Conservation (phyloP, 2,888 invertebrate genomes). For the Brachylomia viminalis region DNA sequence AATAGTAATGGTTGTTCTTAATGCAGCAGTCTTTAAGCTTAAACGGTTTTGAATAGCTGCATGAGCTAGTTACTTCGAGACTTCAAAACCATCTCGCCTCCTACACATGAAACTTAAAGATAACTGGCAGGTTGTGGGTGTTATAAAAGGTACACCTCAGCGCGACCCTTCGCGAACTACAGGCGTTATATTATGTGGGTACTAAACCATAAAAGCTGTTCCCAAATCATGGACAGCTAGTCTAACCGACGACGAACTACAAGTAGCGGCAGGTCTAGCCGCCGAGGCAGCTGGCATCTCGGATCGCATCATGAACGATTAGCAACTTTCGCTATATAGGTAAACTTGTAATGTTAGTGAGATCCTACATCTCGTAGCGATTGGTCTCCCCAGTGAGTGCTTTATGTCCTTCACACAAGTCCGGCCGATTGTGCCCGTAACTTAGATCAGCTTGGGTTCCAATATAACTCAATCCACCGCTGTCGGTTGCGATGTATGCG, state of each 20-base stretch:
- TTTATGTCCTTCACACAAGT: constrained; percentile 16
- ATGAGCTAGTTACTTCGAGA: background rate
- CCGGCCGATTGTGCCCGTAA: constrained; percentile 27
- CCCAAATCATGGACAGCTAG: background rate
- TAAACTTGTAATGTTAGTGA: background rate
- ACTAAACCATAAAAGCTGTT: background rate
- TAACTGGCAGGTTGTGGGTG: background rate
- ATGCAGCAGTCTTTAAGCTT: background rate
- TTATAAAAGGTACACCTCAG: background rate
- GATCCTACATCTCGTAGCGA: constrained; percentile 1
- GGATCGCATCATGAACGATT: constrained; percentile 3
- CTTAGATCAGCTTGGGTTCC: constrained; percentile 15
- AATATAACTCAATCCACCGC: constrained; percentile 16
- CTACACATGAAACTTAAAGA: background rate
- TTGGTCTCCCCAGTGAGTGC: constrained; percentile 35
- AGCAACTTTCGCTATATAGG: background rate
- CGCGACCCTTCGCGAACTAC: background rate
- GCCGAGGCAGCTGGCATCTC: background rate
- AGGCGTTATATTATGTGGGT: background rate
- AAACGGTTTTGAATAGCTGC: background rate
- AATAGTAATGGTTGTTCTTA: background rate
- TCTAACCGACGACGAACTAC: no score
- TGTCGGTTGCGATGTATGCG: constrained; percentile 16
- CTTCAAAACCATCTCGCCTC: background rate
- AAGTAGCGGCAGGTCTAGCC: background rate